Percentiles rank a stretch among this genome's conserved stretches.
Evolutionary conservation across 2,113 vertebrate genomes (phyloP).

Genomic region (Tyto alba): DNA sequence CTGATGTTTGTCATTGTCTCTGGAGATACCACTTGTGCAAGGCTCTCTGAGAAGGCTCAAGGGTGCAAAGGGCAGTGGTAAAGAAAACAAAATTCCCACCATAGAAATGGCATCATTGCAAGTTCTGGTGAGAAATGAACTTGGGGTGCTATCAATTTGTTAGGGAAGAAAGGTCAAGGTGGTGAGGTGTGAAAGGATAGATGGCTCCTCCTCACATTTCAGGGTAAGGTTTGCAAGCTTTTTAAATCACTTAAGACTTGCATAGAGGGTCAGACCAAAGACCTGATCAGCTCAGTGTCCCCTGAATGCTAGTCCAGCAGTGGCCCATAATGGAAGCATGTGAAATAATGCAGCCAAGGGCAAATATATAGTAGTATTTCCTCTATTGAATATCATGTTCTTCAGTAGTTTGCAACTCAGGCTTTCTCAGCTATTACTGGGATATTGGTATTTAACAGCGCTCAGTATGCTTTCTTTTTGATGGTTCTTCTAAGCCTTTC

Average conservation of each 20-base stretch:
- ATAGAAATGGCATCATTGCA: background rate
- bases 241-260: background rate
- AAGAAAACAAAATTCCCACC: background rate
- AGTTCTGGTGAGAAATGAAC: background rate
- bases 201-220: background rate
- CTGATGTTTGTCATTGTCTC: background rate
- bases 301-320: background rate
- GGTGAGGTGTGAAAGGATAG: background rate
- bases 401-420: background rate
- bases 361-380: background rate
- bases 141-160: background rate
- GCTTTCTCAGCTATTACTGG: background rate
- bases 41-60: background rate
- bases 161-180: background rate
- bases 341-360: background rate
- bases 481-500: background rate
- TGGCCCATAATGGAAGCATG: background rate
- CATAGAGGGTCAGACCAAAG: background rate
- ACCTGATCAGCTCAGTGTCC: background rate
- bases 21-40: background rate
- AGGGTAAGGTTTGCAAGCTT: background rate
- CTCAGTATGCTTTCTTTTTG: background rate
- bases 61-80: background rate
- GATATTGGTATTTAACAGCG: background rate
- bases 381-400: background rate